Base-by-base conservation (phyloP, 1,140 invertebrate genomes). In the Apis dorsata region DNA sequence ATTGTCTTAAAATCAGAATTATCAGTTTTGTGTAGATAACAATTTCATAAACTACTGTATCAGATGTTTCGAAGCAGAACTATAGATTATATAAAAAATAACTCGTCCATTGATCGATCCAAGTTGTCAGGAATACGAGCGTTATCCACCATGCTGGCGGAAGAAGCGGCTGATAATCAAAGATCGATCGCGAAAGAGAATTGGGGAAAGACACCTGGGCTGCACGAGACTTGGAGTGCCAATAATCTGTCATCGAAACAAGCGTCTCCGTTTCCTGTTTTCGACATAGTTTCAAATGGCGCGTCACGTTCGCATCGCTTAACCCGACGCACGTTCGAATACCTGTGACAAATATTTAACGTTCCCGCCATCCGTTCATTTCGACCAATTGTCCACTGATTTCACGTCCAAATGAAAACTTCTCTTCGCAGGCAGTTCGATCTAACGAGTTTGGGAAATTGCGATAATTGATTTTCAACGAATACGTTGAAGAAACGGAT, bases 31-130 rank as follows among this genome's bases (percentile, higher is more conserved):
- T 2, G 28, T 4, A 4, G 34, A 34, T 7, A 44, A 44, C 34
- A 44, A 44, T 44, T 44, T 44, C 34, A 44, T 44, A 44, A 44
- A 44, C 7, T 7, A 44, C 2, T 44, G 34, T 44, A 44, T 7
- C 2, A 5, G 63, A 68, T 9, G 51, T 55, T 66, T 63, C 28
- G 44, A n/a, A 24, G 59, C 3, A 57, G 53, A 72, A n/a, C 49
- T n/a, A 63, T 71, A 78, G 76, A 87, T 87, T 81, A 78, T 44
- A 44, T 44, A 44, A 75, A 88, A 87, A 87, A 85, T 88, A 87
- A 87, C 81, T 88, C 78, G 73, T 68, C 59, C 77, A 57, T 62
- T 28, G 80, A 77, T 73, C 60, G 68, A 71, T 71, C 75, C 34
- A 44, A 44, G 0, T 44, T 7, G 75, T 87, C 73, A 85, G 81